Evolutionary conservation across 2,113 vertebrate genomes (phyloP), one percentile per base, ranked within the genome.

Genomic region (Bucco capensis): DNA sequence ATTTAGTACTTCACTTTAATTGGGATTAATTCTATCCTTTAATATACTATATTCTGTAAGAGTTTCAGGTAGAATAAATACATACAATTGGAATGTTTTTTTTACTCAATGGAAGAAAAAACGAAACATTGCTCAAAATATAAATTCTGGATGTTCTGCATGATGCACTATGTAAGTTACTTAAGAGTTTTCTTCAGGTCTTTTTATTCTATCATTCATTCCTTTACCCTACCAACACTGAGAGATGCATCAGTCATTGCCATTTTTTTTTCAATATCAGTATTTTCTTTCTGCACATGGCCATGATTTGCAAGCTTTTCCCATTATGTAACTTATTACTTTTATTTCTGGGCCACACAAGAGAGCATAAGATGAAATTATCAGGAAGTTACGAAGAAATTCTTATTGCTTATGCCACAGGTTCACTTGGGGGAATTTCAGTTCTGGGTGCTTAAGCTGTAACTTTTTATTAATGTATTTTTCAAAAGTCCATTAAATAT

Each of bases 11-110:
- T 96, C 24, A 37, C 19, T 86, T 92, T 83, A 93, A 84, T 50
- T 73, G 64, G 47, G 96, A 95, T 96, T 85, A 90, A 89, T 83
- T 84, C 74, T 94, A 44, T 94, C 14, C 75, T 95, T 88, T 95
- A 96, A 94, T 92, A 75, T 79, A 84, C 13, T 66, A 24, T 90
- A 96, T 90, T 85, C 71, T 92, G 25, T 74, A 85, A 93, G 83
- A 97, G 14, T 15, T 46, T 61, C 10, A 75, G 40, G 78, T 83
- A 86, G 76, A 92, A 93, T 83, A 93, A 92, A 94, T 82, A 11
- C n/a, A 28, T 76, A 50, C 21, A 40, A 88, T 65, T 70, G 37
- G 62, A 95, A 94, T 23, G 24, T 35, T 46, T 92, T 79, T 86
- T 93, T 35, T 9, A 75, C 62, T 90, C 73, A 83, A 77, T 84